A percentile compares a stretch with the other conserved stretches of the same genome.
phyloP scores from a whole-genome alignment of 2,113 vertebrate genomes.

The Vireo altiloquus region DNA sequence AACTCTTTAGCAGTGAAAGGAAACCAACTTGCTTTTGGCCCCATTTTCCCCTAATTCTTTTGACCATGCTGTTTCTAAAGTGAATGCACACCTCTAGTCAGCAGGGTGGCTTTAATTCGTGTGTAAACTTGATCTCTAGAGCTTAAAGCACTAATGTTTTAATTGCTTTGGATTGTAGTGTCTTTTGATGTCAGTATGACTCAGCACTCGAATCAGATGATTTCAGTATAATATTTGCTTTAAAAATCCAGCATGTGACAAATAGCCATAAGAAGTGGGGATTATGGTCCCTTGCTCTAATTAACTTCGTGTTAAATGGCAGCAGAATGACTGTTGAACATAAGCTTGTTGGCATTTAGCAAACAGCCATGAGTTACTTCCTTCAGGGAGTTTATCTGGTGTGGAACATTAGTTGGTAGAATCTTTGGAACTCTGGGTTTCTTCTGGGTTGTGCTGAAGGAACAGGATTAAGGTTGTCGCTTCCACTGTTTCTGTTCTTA shows the following conservation, averaged over 20 bases:
- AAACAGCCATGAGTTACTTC: background rate
- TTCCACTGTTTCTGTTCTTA: background rate
- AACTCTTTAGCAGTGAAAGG: background rate
- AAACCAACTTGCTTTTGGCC: background rate
- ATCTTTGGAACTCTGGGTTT: background rate
- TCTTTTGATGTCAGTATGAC: background rate
- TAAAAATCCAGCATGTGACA: background rate
- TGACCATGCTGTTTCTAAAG: background rate
- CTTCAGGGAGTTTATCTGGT: background rate
- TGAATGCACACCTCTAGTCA: background rate
- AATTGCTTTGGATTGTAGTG: background rate
- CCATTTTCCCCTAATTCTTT: background rate
- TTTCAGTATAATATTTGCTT: background rate
- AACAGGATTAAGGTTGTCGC: background rate
- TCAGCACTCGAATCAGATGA: background rate
- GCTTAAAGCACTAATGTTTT: background rate
- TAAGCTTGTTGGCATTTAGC: background rate
- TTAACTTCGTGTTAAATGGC: background rate
- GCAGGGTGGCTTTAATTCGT: background rate
- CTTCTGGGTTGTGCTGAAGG: background rate
- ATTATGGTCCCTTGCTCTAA: background rate
- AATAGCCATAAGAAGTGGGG: background rate
- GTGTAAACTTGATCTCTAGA: background rate
- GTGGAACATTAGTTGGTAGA: background rate
- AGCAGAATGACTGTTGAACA: background rate